These are phyloP conservation scores for Campaea margaritaria DNA, from an alignment of 2,888 invertebrate genomes.

Conservation along the genomic window DNA sequence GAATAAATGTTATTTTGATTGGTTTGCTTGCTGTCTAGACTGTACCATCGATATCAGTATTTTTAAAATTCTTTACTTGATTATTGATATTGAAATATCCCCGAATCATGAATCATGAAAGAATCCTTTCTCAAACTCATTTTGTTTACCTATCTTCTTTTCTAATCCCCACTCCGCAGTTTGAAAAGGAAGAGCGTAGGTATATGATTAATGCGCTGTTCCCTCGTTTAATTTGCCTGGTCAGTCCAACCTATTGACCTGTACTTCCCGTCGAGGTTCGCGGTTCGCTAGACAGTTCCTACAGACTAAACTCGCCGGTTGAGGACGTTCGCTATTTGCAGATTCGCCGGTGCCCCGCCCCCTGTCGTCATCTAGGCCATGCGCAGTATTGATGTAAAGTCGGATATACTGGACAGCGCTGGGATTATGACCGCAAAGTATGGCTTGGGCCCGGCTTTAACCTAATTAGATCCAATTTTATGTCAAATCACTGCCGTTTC, in stretches of 20 bases:
- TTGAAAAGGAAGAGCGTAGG: conserved; percentile 29
- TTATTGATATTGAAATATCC: too few species aligned
- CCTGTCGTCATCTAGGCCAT: conserved; percentile 66
- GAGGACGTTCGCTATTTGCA: conserved; percentile 58
- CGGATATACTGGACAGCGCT: conserved; percentile 53
- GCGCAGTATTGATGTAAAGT: conserved; percentile 61
- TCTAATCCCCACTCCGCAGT: conserved; percentile 9
- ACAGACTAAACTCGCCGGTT: conserved; percentile 56
- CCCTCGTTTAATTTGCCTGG: conserved; percentile 44
- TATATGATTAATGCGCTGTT: conserved; percentile 37
- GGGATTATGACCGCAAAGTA: conserved; percentile 46
- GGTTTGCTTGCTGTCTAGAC: too few species aligned
- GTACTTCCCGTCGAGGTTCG: conserved; percentile 35
- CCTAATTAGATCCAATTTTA: conserved; percentile 36
- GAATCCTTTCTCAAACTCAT: too few species aligned
- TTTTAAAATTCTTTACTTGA: too few species aligned
- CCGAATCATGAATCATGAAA: too few species aligned
- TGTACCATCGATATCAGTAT: too few species aligned
- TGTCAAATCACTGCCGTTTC: conserved; percentile 18
- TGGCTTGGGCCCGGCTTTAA: conserved; percentile 38
- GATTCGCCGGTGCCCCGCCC: conserved; percentile 57
- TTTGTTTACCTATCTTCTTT: too few species aligned
- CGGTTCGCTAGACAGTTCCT: conserved; percentile 33
- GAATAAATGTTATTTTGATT: too few species aligned
- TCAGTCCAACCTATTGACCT: conserved; percentile 51